Conservation (phyloP, 2,113 vertebrate genomes). For the Ochotona princeps region DNA sequence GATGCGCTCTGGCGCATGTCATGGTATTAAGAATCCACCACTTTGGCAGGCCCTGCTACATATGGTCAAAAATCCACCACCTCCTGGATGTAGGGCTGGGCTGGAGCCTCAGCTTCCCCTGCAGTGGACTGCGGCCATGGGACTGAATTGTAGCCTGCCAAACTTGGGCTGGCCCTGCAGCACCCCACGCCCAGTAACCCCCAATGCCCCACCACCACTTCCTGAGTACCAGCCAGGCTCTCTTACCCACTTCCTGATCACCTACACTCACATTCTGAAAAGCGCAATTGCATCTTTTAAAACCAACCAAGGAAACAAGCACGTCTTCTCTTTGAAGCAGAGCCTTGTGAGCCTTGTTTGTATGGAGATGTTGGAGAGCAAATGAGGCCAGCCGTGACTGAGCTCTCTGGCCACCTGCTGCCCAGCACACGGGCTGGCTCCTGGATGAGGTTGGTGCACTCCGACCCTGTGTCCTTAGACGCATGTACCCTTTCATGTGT, state of each 20-base stretch:
- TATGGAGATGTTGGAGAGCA: neutral
- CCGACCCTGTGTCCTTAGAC: neutral
- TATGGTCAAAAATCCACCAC: neutral
- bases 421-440: neutral
- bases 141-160: neutral
- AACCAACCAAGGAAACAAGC: neutral
- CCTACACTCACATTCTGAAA: neutral
- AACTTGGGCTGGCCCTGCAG: neutral
- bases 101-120: neutral
- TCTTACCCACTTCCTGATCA: neutral
- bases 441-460: neutral
- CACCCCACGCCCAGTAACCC: neutral
- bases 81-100: fast-evolving
- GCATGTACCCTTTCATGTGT: neutral
- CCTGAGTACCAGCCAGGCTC: neutral
- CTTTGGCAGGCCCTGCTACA: neutral
- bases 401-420: neutral
- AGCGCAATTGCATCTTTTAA: neutral
- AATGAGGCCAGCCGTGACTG: neutral
- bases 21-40: neutral
- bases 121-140: neutral
- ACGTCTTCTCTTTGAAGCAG: constrained; percentile 3
- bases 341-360: no score
- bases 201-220: neutral
- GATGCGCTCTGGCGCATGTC: neutral